These are phyloP conservation scores for Elgaria multicarinata DNA, from an alignment of 2,113 vertebrate species.

Conservation along the genomic window DNA sequence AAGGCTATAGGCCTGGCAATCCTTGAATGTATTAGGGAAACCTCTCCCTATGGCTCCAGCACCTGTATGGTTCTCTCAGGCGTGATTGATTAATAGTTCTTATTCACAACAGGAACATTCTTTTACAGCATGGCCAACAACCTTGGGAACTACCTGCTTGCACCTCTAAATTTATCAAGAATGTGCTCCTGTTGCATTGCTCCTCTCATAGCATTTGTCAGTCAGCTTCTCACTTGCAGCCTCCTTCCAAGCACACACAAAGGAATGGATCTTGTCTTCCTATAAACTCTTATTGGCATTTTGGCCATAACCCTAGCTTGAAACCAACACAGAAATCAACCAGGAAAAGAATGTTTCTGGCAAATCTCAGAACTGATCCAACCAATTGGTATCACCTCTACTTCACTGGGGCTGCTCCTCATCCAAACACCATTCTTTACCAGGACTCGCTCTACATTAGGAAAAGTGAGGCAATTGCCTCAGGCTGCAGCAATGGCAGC, in stretches of 20 bases:
- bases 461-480: too few species aligned
- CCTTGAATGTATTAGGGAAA: neutral
- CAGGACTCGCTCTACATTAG: too few species aligned
- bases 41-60: neutral
- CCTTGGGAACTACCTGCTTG: neutral
- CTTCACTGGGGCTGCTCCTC: neutral
- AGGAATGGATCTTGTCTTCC: neutral
- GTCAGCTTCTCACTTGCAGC: too few species aligned
- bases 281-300: neutral
- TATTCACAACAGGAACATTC: neutral
- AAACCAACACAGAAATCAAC: neutral
- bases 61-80: neutral
- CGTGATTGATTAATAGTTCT: neutral
- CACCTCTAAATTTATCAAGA: accelerated
- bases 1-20: neutral
- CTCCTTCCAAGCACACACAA: neutral
- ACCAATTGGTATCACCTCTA: neutral
- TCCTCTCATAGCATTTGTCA: conserved; percentile 14
- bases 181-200: neutral
- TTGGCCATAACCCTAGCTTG: neutral
- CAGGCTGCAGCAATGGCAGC: too few species aligned
- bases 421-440: neutral
- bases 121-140: neutral
- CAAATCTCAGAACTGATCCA: neutral
- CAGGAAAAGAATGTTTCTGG: neutral